These are phyloP conservation scores for Chaetops frenatus DNA, from an alignment of 2,113 vertebrate genomes.

Conservation along the genomic window DNA sequence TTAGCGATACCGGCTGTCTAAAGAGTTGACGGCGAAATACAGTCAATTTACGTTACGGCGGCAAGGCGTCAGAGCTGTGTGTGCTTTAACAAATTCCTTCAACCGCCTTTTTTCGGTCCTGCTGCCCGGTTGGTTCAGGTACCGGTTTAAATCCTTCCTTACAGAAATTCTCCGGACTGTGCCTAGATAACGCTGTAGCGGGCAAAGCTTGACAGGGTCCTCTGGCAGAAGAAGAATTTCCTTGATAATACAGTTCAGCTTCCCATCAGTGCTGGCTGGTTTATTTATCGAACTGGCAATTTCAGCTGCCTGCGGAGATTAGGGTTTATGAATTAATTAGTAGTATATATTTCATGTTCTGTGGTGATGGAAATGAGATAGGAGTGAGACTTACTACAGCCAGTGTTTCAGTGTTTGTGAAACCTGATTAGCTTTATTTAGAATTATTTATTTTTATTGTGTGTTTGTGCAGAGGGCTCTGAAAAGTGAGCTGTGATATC, in stretches of 20 bases:
- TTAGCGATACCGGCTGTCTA: accelerated
- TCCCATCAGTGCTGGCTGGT: not conserved
- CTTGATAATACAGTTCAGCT: not conserved
- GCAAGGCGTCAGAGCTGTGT: not conserved
- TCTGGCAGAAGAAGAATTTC: not conserved
- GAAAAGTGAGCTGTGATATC: not conserved
- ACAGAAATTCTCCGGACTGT: not conserved
- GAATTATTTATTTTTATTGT: not conserved
- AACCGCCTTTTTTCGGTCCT: not conserved
- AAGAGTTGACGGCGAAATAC: not conserved
- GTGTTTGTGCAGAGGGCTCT: not conserved
- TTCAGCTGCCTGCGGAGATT: not conserved
- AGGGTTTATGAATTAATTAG: conserved; percentile 13
- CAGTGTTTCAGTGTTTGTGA: not conserved
- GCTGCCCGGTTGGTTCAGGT: not conserved
- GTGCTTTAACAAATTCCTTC: not conserved
- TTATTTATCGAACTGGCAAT: not conserved
- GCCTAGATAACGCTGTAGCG: not conserved
- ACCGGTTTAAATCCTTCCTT: not conserved
- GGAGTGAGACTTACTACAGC: not conserved
- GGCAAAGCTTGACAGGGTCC: not conserved
- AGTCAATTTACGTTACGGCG: accelerated
- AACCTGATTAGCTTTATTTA: not conserved
- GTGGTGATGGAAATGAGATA: not conserved
- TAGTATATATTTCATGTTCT: not conserved